Evolutionary conservation across 2,888 invertebrate species (phyloP).

Genomic region (Pyralis farinalis): DNA sequence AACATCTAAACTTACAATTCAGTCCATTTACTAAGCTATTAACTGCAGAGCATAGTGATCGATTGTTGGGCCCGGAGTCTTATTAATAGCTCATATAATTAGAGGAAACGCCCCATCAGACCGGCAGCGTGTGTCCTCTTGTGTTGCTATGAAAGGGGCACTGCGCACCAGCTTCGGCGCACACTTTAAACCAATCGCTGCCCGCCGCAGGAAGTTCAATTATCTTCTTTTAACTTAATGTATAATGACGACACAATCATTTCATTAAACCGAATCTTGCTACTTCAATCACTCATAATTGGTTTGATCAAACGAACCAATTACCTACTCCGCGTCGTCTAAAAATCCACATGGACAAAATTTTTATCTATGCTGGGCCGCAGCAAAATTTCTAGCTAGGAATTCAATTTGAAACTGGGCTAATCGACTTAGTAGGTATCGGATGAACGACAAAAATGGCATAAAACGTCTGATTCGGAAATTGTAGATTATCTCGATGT

Average conservation of each 20-base stretch:
- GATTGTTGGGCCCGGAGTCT: constrained; percentile 52
- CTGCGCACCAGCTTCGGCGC: constrained; percentile 38
- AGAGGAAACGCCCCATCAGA: constrained; percentile 75
- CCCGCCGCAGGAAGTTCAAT: constrained; percentile 76
- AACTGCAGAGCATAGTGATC: constrained; percentile 43
- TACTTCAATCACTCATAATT: constrained; percentile 65
- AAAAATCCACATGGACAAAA: too few relatives aligned
- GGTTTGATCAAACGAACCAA: constrained; percentile 60
- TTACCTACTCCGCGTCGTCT: constrained; percentile 34
- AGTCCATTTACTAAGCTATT: constrained; percentile 42
- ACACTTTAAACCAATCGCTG: constrained; percentile 62
- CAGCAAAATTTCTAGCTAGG: too few relatives aligned
- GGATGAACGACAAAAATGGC: too few relatives aligned
- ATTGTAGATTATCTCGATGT: too few relatives aligned
- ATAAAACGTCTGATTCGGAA: too few relatives aligned
- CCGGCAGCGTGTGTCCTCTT: constrained; percentile 44
- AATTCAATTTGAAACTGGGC: too few relatives aligned
- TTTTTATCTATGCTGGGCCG: too few relatives aligned
- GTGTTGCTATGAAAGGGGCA: constrained; percentile 59
- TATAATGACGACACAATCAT: constrained; percentile 77
- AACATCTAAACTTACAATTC: not conserved
- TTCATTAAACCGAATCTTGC: constrained; percentile 72
- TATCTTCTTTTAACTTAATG: constrained; percentile 74
- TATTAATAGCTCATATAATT: constrained; percentile 78
- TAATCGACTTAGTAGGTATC: too few relatives aligned